Evolutionary conservation across 2,888 invertebrate species (phyloP), one percentile per base, ranked within the genome.

Genomic region (Cephus spinipes): DNA sequence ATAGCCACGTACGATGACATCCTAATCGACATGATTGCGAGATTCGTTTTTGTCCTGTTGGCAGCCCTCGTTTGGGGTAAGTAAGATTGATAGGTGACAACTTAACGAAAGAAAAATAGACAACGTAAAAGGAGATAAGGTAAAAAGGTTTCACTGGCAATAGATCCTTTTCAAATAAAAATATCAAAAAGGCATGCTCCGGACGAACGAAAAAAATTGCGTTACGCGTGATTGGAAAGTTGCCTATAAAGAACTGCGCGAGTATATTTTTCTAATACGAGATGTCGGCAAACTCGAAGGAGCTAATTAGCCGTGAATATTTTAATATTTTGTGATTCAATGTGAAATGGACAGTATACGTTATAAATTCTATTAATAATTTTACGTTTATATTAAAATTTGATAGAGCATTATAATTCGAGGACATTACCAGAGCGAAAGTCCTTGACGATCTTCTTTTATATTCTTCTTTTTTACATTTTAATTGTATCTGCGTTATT

Each of bases 1-100:
- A 83, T 69, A 78, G 73, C 76, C 80, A 69, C 85, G 80, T 86
- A 90, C 86, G 84, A 90, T 90, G 91, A 88, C 81, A 90, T 85
- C 84, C 83, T 87, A 83, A 87, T 69, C 79, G 76, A 31, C 81
- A 91, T 91, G 91, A 85, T 84, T 83, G 79, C 84, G 81, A 89
- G 86, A 83, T 84, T 88, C 82, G 78, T 85, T 78, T 84, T 85
- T 80, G 83, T 87, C 80, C 81, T 87, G 12, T 9, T 71, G 12
- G 71, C 71, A 77, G 82, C 84, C 81, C 84, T 90, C 77, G 85
- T 86, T 75, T 87, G 85, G 76, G 88, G 91, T 91, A 81, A 87
- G 86, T 81, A 75, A 15, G 79, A 80, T 83, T 75, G n/a, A 23
- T 23, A 55, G 55, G 55, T 55, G 55, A 55, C 55, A 23, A 55